Base-by-base conservation (phyloP, 2,888 invertebrate species). In the Argyra leucocephala region DNA sequence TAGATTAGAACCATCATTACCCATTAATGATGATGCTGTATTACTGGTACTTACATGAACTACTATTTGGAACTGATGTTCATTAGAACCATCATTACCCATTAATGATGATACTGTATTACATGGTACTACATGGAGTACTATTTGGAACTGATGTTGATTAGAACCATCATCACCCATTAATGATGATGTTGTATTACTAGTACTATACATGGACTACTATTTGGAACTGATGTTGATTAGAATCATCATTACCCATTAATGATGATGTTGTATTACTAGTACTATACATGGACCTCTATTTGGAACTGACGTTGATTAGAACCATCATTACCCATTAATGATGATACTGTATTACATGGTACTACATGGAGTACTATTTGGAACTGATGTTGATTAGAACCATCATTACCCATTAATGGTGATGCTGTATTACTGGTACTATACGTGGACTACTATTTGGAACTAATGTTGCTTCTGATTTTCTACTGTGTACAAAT, bases 401-500 rank as follows among this genome's bases (percentile, higher is more conserved):
- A 31, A 23, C 36, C 61, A 68, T 21, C 36, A 64, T 57, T 58
- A 67, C 64, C 66, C 64, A 63, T 67, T 4, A 62, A 57, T 58
- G 64, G 57, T n/a, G 68, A 59, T 61, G 63, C 60, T 26, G 70
- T 37, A 24, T 60, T 48, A 48, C 48, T 48, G 2, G 48, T 48
- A 48, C 48, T 48, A n/a, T 10, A 31, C 48, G 18, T 7, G 66
- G 72, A 26, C 67, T 66, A 15, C 67, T 68, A 21, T 73, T 73
- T n/a, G 69, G 67, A 22, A 68, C 66, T 9, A 73, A 67, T 6
- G 58, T 73, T 71, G 66, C 70, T 71, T 65, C 67, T 73, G 48
- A 67, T 31, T 26, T 78, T 64, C 78, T 78, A 66, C 78, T 78
- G 77, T 22, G 74, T 76, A 67, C 78, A 76, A 61, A 78, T 78